Percentiles rank a stretch among this genome's conserved stretches.
Conservation (phyloP, 2,797 vertebrate species). For the Spea hammondii region DNA sequence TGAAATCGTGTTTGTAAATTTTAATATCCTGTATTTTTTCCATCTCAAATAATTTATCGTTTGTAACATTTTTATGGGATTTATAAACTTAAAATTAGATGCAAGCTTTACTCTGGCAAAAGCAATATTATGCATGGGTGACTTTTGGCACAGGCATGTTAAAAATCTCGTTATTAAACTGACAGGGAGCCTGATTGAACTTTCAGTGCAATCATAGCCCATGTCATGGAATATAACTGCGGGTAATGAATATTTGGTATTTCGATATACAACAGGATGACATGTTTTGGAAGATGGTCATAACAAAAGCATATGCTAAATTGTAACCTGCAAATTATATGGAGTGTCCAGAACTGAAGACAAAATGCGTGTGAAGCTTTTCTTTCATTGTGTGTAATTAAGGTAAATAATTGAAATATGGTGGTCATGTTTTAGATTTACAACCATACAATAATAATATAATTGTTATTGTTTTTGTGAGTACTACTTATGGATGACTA, state of each 20-base stretch:
- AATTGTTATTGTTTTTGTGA: too few species aligned
- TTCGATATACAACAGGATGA: slow-evolving; percentile 56
- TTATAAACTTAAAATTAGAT: slow-evolving; percentile 56
- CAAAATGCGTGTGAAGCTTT: neutral
- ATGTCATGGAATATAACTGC: slow-evolving; percentile 59
- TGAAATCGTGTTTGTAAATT: slow-evolving; percentile 51
- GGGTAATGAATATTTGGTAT: slow-evolving; percentile 63
- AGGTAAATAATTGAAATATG: neutral
- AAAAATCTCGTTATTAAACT: slow-evolving; percentile 63
- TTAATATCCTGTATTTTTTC: slow-evolving; percentile 29
- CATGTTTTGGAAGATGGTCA: slow-evolving; percentile 50
- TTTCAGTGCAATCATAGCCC: slow-evolving; percentile 60
- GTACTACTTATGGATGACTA: too few species aligned
- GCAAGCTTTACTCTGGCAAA: slow-evolving; percentile 60
- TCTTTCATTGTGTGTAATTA: neutral
- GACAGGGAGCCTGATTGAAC: slow-evolving; percentile 61
- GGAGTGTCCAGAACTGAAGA: slow-evolving; percentile 5
- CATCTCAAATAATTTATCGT: slow-evolving; percentile 45
- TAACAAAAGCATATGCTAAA: slow-evolving; percentile 30
- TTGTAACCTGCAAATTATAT: slow-evolving; percentile 14
- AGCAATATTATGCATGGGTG: slow-evolving; percentile 61
- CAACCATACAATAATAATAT: too few species aligned
- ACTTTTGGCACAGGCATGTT: slow-evolving; percentile 58
- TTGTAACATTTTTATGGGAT: slow-evolving; percentile 56
- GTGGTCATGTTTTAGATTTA: neutral